Conservation (phyloP, 2,888 invertebrate species). For the Sisyra terminalis region DNA sequence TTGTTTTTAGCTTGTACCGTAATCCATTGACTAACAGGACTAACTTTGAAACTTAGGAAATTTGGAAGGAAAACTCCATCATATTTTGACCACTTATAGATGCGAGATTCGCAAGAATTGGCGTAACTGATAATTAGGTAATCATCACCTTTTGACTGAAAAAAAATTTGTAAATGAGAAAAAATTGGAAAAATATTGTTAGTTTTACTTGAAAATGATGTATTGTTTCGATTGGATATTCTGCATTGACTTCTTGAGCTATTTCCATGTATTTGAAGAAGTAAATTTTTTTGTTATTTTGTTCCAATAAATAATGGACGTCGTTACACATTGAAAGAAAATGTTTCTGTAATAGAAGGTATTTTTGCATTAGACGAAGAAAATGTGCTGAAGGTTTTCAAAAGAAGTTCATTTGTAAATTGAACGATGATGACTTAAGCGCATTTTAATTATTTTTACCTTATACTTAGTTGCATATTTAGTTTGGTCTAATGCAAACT, state of each 20-base stretch:
- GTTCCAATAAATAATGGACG: constrained; percentile 18
- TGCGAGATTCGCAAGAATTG: constrained; percentile 25
- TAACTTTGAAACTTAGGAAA: neutral
- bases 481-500: neutral
- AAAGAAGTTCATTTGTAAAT: too few species aligned
- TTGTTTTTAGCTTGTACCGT: constrained; percentile 19
- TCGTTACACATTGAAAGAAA: constrained; percentile 22
- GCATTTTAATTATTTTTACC: neutral
- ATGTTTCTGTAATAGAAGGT: constrained; percentile 18
- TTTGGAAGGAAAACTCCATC: neutral
- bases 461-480: neutral
- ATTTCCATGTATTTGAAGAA: constrained; percentile 32
- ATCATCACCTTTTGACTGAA: constrained; percentile 17
- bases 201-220: constrained; percentile 20
- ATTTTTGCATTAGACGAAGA: neutral
- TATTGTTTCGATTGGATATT: constrained; percentile 17
- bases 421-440: too few species aligned
- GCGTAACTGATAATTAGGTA: constrained; percentile 26
- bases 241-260: constrained; percentile 20
- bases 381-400: too few species aligned
- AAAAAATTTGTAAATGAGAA: constrained; percentile 6
- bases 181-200: neutral
- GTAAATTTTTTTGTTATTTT: constrained; percentile 25
- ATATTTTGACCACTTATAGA: constrained; percentile 24
- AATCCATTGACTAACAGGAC: constrained; percentile 25